phyloP scores from a whole-genome alignment of 2,888 invertebrate genomes.

The Thelaira solivaga region DNA sequence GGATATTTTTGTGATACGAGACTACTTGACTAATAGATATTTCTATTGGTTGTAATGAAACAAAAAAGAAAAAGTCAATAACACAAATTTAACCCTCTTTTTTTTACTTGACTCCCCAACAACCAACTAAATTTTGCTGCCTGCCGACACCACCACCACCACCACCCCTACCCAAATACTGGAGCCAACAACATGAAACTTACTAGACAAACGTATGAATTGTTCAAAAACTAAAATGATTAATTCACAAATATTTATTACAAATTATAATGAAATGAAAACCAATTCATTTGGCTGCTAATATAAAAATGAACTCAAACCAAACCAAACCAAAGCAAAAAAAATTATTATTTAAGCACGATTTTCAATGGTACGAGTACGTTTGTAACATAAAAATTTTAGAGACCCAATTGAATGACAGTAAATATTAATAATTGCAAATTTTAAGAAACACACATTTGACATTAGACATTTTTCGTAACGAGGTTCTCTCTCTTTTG shows the following conservation, averaged over 20 bases:
- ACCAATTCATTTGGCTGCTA: constrained; percentile 32
- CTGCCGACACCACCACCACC: background rate
- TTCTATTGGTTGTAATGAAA: constrained; percentile 31
- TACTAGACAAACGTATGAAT: background rate
- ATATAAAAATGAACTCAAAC: constrained; percentile 27
- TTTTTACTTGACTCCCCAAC: background rate
- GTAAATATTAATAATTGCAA: no score
- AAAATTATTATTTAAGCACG: no score
- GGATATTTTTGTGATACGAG: constrained; percentile 35
- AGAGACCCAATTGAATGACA: no score
- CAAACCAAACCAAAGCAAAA: background rate
- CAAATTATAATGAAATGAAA: constrained; percentile 11
- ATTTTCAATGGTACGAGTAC: no score
- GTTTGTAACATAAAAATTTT: no score
- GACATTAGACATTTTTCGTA: no score
- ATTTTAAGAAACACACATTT: no score
- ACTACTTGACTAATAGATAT: constrained; percentile 17
- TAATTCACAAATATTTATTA: constrained; percentile 47
- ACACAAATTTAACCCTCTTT: background rate
- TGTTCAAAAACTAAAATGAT: constrained; percentile 13
- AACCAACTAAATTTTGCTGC: background rate
- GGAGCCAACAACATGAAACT: background rate
- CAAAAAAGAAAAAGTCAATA: background rate
- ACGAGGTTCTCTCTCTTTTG: no score
- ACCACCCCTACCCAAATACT: background rate